Evolutionary conservation across 2,888 invertebrate genomes (phyloP).

Genomic region (Spicauda simplicius): DNA sequence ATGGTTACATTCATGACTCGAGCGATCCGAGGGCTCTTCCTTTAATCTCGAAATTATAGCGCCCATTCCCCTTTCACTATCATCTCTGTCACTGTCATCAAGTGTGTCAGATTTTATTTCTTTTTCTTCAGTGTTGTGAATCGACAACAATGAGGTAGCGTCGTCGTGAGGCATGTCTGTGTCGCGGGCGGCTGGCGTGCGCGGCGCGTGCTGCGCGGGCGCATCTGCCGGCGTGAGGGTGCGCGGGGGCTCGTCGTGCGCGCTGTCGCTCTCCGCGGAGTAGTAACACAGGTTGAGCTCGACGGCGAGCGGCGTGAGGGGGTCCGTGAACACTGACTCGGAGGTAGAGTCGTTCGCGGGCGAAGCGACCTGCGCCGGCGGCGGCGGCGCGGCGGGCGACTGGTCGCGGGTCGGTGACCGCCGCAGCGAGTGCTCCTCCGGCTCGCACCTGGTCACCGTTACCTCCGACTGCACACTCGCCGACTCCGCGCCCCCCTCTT

Average conservation of each 20-base stretch:
- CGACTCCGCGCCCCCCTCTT: constrained; percentile 60
- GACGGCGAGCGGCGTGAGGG: constrained; percentile 86
- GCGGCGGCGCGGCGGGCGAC: constrained; percentile 58
- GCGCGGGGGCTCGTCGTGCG: constrained; percentile 68
- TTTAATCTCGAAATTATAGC: constrained; percentile 65
- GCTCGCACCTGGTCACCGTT: constrained; percentile 76
- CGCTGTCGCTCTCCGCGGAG: constrained; percentile 85
- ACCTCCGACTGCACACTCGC: constrained; percentile 72
- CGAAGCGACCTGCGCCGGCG: constrained; percentile 55
- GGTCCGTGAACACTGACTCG: constrained; percentile 91
- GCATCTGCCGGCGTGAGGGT: constrained; percentile 57
- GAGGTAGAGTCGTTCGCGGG: constrained; percentile 87
- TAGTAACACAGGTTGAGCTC: constrained; percentile 87
- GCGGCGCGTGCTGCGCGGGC: constrained; percentile 43
- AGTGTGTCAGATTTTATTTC: constrained; percentile 72
- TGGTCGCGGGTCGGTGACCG: constrained; percentile 80
- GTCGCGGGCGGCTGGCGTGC: constrained; percentile 37
- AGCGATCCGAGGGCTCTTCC: constrained; percentile 58
- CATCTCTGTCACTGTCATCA: constrained; percentile 71
- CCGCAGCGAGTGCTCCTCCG: constrained; percentile 57
- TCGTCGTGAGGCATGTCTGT: constrained; percentile 72
- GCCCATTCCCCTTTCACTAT: constrained; percentile 78
- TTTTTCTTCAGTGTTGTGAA: constrained; percentile 62
- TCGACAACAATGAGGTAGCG: constrained; percentile 63
- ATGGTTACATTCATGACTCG: constrained; percentile 69